Evolutionary conservation across 2,797 vertebrate species (phyloP).

Genomic region (Monodelphis domestica): DNA sequence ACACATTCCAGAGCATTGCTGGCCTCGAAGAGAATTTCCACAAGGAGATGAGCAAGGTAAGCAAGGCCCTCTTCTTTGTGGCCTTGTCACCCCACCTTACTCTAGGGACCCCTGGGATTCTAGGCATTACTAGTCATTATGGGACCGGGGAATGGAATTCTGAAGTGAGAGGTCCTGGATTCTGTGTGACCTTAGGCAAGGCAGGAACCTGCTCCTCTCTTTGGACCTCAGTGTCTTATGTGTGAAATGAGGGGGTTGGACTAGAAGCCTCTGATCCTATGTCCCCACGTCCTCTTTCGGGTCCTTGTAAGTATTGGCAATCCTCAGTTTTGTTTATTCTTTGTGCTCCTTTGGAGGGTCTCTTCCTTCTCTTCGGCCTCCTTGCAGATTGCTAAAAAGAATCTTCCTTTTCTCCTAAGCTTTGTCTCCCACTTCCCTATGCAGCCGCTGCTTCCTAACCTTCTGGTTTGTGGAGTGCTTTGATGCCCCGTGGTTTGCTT

Average conservation of each 20-base stretch:
- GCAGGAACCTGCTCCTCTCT: not conserved
- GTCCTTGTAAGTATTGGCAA: not conserved
- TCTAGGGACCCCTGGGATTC: not conserved
- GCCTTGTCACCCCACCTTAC: not conserved
- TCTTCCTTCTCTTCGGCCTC: not conserved
- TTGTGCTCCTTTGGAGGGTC: not conserved
- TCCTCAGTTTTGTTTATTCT: not conserved
- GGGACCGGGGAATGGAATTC: not conserved
- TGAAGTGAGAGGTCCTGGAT: not conserved
- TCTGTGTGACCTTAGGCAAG: not conserved
- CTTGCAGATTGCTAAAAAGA: not conserved
- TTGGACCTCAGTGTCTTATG: not conserved
- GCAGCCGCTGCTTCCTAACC: not conserved
- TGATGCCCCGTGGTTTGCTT: not conserved
- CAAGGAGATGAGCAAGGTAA: slow-evolving; percentile 97
- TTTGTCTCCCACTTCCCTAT: not conserved
- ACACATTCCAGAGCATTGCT: slow-evolving; percentile 98
- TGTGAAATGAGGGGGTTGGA: not conserved
- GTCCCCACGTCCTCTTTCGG: not conserved
- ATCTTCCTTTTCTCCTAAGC: not conserved
- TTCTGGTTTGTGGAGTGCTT: not conserved
- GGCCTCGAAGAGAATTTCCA: slow-evolving; percentile 99
- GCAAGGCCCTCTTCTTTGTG: slow-evolving; percentile 51
- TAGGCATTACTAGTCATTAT: not conserved
- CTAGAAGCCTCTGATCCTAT: not conserved